Base-by-base conservation (phyloP, 2,888 invertebrate species). In the Gisinianus flammeolus region DNA sequence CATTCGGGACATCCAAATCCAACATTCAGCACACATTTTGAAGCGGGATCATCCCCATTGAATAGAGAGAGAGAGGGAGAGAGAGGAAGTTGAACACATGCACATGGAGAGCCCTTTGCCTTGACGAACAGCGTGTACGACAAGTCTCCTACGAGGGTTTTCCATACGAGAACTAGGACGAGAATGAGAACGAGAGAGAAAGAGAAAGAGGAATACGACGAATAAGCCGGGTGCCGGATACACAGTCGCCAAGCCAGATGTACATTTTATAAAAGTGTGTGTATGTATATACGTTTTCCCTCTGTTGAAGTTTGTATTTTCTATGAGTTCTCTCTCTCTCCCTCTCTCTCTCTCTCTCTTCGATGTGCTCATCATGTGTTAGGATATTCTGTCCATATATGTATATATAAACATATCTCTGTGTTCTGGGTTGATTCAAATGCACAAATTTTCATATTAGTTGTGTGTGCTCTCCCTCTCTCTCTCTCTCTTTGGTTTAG, bases 191-290 rank as follows among this genome's bases (percentile, higher is more conserved):
- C 44, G 12, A 62, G 26, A 26, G 22, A 62, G 24, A 62, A 10
- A 62, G 62, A 26, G 8, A 26, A 12, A 62, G 24, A 62, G 22
- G 28, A 12, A n/a, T n/a, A 54, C 24, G 3, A 62, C 24, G 28
- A 24, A 56, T 62, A 76, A 76, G 70, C 76, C 76, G 76, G 76
- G 76, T 44, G 76, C 76, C 76, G 76, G 76, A 76, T 76, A 76
- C 70, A 70, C 69, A 62, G 70, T 58, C 66, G 58, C 76, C 76
- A 35, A 70, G 44, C 33, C 74, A 74, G 74, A 74, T 74, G 74
- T 74, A 74, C 66, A 74, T 44, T 35, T 33, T 70, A 30, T 8
- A 52, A 54, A 68, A 68, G 33, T 19, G 67, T 28, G 24, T 64
- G 24, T 2, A 19, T 28, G 66, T 24, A 64, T 19, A 58, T 22